These are phyloP conservation scores for Seladonia tumulorum DNA, from an alignment of 2,888 invertebrate genomes.

Conservation along the genomic window DNA sequence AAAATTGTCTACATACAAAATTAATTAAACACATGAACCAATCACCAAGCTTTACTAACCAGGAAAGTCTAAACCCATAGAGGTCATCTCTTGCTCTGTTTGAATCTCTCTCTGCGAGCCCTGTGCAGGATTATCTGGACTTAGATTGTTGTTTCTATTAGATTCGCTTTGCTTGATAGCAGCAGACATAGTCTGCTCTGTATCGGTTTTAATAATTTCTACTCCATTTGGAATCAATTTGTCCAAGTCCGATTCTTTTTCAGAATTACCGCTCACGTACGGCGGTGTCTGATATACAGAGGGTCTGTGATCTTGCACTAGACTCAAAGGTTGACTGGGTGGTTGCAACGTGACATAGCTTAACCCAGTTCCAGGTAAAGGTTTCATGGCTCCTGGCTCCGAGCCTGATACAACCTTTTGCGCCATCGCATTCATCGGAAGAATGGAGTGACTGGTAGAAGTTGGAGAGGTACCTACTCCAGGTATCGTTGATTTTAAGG, in stretches of 20 bases:
- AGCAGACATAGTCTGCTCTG: constrained; percentile 68
- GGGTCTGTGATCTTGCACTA: constrained; percentile 83
- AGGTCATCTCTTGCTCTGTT: constrained; percentile 63
- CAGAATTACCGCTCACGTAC: constrained; percentile 72
- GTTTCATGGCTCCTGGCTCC: constrained; percentile 79
- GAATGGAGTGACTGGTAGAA: constrained; percentile 80
- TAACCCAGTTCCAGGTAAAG: constrained; percentile 77
- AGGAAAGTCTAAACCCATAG: constrained; percentile 67
- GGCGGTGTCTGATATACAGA: constrained; percentile 78
- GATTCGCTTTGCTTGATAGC: constrained; percentile 73
- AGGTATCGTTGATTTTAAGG: constrained; percentile 82
- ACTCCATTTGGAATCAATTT: constrained; percentile 80
- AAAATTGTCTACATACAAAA: constrained; percentile 1
- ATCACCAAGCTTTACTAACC: constrained; percentile 57
- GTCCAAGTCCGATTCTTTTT: constrained; percentile 75
- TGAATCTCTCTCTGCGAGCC: constrained; percentile 69
- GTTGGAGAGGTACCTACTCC: constrained; percentile 80
- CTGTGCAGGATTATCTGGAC: constrained; percentile 72
- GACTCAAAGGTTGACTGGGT: constrained; percentile 80
- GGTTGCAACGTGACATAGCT: constrained; percentile 82
- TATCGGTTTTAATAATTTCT: constrained; percentile 72
- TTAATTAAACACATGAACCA: not conserved
- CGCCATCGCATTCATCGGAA: constrained; percentile 83
- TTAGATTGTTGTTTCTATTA: constrained; percentile 79
- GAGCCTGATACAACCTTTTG: constrained; percentile 80